Evolutionary conservation across 2,888 invertebrate species (phyloP).

Genomic region (Candidula unifasciata): DNA sequence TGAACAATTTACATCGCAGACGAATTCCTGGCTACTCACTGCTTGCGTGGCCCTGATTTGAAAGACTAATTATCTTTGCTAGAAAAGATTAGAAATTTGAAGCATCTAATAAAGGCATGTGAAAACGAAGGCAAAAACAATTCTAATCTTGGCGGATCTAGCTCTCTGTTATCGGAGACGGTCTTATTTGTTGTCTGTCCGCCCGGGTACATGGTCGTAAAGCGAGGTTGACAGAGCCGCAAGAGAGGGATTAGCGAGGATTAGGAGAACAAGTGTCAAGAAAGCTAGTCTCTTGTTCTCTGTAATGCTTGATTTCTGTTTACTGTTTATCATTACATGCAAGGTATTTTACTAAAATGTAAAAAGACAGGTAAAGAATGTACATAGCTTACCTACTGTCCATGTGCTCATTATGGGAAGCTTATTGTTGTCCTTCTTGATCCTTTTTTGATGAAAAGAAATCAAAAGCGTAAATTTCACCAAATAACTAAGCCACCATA

Average conservation of each 20-base stretch:
- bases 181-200: too few species aligned
- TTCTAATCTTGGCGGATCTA: not conserved
- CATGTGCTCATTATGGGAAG: not conserved
- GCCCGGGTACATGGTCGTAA: too few species aligned
- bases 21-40: not conserved
- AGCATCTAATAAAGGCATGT: not conserved
- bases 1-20: not conserved
- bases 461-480: not conserved
- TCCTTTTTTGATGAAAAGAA: slow-evolving; percentile 8
- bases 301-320: not conserved
- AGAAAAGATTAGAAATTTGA: not conserved
- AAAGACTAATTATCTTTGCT: not conserved
- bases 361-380: not conserved
- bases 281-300: slow-evolving; percentile 6
- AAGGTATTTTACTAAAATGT: not conserved
- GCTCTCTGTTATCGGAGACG: too few species aligned
- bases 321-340: not conserved
- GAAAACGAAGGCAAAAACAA: not conserved
- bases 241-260: not conserved
- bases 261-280: not conserved
- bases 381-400: not conserved
- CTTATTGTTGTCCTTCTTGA: not conserved
- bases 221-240: not conserved
- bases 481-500: not conserved
- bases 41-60: not conserved